Evolutionary conservation across 2,113 vertebrate genomes (phyloP).

Genomic region (Pomatorhinus ruficollis): DNA sequence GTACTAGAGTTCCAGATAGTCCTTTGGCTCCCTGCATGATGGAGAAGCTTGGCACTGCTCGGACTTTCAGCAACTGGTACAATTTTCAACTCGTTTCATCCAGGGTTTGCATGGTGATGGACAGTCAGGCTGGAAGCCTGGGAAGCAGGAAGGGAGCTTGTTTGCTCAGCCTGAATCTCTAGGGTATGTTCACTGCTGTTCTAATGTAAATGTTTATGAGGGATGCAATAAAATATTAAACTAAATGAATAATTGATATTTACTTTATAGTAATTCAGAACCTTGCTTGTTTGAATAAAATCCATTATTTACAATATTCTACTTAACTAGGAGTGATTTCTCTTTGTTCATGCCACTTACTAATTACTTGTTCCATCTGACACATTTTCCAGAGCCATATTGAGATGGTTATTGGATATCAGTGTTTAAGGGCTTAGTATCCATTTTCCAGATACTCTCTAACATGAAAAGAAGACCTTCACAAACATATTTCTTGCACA

Average conservation of each 20-base stretch:
- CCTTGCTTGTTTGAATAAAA: constrained; percentile 78
- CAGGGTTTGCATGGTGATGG: neutral
- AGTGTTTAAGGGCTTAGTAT: constrained; percentile 57
- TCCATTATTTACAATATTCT: constrained; percentile 79
- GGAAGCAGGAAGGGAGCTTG: constrained; percentile 5
- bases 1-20: neutral
- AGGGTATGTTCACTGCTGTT: constrained; percentile 45
- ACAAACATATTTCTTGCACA: constrained; percentile 39
- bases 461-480: neutral
- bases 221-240: constrained; percentile 79
- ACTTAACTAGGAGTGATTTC: constrained; percentile 75
- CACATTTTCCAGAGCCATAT: constrained; percentile 62
- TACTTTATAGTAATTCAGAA: constrained; percentile 75
- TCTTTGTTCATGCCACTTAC: constrained; percentile 71
- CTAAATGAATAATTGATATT: constrained; percentile 77
- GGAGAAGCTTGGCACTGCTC: neutral
- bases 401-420: constrained; percentile 56
- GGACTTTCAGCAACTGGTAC: neutral
- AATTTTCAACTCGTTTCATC: neutral
- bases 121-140: neutral
- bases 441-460: constrained; percentile 52
- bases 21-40: neutral
- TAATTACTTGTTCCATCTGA: constrained; percentile 75
- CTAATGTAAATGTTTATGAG: constrained; percentile 76
- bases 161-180: constrained; percentile 66